Conservation (phyloP, 2,888 invertebrate species). For the Harmothoe impar region DNA sequence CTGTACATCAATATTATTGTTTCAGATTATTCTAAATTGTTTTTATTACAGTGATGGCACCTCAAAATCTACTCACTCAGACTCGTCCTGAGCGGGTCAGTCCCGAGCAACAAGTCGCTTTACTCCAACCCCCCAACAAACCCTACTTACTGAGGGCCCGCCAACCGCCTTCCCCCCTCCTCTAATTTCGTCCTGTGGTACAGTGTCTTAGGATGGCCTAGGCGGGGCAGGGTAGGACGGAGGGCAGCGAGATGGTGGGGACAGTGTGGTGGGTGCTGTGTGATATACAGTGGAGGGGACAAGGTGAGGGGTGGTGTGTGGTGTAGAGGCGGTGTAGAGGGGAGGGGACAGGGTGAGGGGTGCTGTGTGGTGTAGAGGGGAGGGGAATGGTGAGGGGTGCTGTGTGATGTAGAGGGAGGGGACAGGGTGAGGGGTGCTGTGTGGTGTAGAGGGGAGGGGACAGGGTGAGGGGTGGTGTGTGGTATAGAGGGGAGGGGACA, state of each 20-base stretch:
- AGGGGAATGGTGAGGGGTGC: neutral
- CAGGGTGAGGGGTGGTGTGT: too few species aligned
- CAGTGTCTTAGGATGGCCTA: slow-evolving; percentile 28
- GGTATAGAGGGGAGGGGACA: too few species aligned
- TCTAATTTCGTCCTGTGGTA: slow-evolving; percentile 54
- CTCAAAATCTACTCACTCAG: too few species aligned
- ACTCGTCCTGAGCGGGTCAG: neutral
- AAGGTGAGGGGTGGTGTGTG: neutral
- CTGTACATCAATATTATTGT: too few species aligned
- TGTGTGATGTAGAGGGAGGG: too few species aligned
- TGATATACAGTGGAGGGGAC: neutral
- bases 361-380: neutral
- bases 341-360: neutral
- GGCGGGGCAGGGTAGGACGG: neutral
- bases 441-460: too few species aligned
- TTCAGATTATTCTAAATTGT: too few species aligned
- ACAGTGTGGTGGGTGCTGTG: neutral
- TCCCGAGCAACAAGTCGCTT: neutral
- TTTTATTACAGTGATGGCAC: too few species aligned
- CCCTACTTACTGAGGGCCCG: neutral
- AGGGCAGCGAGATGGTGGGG: too few species aligned
- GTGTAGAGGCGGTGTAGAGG: neutral
- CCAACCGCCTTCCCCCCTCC: neutral
- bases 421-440: too few species aligned
- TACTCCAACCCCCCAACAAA: too few species aligned